Evolutionary conservation across 2,797 vertebrate species (phyloP), one percentile per base, ranked within the genome.

Genomic region (Catamblyrhynchus diadema): DNA sequence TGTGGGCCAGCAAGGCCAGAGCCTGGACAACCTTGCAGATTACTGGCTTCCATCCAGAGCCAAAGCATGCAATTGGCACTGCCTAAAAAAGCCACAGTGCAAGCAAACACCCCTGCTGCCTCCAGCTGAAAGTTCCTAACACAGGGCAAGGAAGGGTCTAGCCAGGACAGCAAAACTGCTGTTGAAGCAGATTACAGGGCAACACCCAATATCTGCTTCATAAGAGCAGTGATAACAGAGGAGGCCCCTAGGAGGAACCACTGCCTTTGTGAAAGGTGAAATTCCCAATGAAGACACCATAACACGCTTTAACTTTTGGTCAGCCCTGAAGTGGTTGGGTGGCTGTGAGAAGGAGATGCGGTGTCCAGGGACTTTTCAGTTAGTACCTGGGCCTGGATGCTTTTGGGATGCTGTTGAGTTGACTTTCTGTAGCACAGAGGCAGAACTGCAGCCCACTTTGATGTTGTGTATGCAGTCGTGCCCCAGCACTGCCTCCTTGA

Each of bases 381-480:
- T 42, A 28, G 20, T 66, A 14, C 60, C 18, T 47, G 41, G n/a
- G 14, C 15, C 41, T 6, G 4, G 18, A 25, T 13, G 21, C 42
- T 90, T 64, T 75, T 48, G 47, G 39, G n/a, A 39, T 14, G 14
- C 51, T 54, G 28, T 59, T 71, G 44, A 48, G 54, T n/a, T 51
- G 72, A 75, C 66, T 53, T 71, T 83, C n/a, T 59, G 56, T 59
- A 91, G 75, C 75, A 54, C 21, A 54, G 56, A 37, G 20, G 20
- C 44, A 80, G 70, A 89, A 78, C 7, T 35, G 13, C 30, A 74
- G 20, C 6, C 21, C 33, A 62, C 53, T 45, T 17, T 4, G 60
- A 7, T 67, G 44, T 3, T 0, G 0, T 14, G 42, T 2, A 19
- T 41, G 57, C 61, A 62, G 28, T 24, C 32, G 8, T 2, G 3